These are phyloP conservation scores for Margarornis squamiger DNA, from an alignment of 2,797 vertebrate genomes.

Conservation along the genomic window DNA sequence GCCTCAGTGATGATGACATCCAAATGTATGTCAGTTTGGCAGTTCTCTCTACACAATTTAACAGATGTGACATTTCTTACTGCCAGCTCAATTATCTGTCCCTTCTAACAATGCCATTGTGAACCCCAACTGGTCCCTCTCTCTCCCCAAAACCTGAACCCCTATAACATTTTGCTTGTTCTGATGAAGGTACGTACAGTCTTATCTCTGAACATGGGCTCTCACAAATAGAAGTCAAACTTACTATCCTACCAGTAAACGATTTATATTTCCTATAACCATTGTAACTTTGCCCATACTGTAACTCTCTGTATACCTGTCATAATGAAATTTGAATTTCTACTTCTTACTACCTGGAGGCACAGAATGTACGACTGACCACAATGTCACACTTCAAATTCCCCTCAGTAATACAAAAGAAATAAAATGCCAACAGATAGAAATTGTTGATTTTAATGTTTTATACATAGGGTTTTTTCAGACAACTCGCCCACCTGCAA, in stretches of 20 bases:
- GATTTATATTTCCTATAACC: not conserved
- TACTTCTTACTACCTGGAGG: not conserved
- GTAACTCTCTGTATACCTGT: not conserved
- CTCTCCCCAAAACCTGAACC: not conserved
- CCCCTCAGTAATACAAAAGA: not conserved
- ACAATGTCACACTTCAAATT: not conserved
- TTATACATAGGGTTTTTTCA: fast-evolving
- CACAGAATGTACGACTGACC: not conserved
- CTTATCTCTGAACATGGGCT: not conserved
- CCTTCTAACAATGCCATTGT: not conserved
- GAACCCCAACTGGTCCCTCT: not conserved
- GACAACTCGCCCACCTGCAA: not conserved
- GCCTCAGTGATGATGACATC: not conserved
- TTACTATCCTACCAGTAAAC: not conserved
- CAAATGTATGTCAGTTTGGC: not conserved
- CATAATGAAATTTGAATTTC: not conserved
- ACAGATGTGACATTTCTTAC: not conserved
- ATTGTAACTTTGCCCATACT: not conserved
- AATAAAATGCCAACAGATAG: not conserved
- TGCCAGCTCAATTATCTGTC: not conserved
- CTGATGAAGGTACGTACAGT: not conserved
- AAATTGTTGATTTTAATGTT: not conserved
- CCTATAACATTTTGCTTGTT: not conserved
- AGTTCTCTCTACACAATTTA: not conserved
- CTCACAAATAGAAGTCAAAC: not conserved